Conservation (phyloP, 2,888 invertebrate genomes). For the Tyria jacobaeae region DNA sequence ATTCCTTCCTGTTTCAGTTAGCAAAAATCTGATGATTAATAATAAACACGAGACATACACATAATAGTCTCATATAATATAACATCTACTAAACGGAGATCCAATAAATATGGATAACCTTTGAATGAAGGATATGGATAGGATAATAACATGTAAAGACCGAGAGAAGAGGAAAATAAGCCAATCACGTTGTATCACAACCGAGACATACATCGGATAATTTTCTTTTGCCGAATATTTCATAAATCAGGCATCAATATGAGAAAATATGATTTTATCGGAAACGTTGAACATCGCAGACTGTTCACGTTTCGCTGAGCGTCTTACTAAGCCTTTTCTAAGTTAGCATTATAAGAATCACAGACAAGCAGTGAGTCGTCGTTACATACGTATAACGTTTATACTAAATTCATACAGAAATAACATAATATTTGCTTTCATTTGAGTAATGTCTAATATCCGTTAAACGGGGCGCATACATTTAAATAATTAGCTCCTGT, state of each 20-base stretch:
- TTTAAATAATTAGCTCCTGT: conserved; percentile 46
- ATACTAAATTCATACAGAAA: conserved; percentile 8
- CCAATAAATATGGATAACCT: conserved; percentile 53
- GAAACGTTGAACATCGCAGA: conserved; percentile 36
- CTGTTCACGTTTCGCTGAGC: conserved; percentile 43
- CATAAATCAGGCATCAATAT: conserved; percentile 70
- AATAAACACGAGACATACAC: conserved; percentile 27
- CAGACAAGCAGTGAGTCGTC: conserved; percentile 7
- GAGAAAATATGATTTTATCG: conserved; percentile 61
- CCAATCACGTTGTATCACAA: conserved; percentile 75
- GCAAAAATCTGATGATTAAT: conserved; percentile 21
- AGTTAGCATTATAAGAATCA: conserved; percentile 17
- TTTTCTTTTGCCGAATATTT: conserved; percentile 68
- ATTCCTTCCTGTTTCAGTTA: conserved; percentile 13
- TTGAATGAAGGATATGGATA: conserved; percentile 64
- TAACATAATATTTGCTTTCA: conserved; percentile 18
- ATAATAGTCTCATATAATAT: conserved; percentile 29
- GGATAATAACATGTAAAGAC: conserved; percentile 73
- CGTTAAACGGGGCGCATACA: conserved; percentile 45
- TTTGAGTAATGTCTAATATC: conserved; percentile 23
- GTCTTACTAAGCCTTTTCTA: conserved; percentile 31
- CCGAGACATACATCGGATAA: conserved; percentile 67
- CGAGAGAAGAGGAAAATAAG: conserved; percentile 68
- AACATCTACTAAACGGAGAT: conserved; percentile 37
- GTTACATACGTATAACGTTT: conserved; percentile 11